Percentiles rank a stretch among this genome's conserved stretches.
phyloP scores from a whole-genome alignment of 2,888 invertebrate species.

The Clanis bilineata region DNA sequence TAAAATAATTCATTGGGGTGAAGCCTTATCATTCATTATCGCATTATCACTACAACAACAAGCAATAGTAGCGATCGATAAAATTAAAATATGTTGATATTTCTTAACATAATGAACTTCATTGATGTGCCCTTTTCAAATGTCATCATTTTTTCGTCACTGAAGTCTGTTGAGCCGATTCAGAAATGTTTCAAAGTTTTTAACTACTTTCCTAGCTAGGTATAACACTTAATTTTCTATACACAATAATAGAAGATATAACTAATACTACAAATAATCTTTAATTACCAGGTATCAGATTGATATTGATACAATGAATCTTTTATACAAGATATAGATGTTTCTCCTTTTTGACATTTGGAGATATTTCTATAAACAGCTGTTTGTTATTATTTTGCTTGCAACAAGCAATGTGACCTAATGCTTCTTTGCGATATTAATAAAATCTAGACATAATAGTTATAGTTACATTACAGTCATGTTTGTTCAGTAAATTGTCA shows the following conservation, averaged over 20 bases:
- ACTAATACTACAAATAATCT: no score
- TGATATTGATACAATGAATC: no score
- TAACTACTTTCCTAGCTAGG: no score
- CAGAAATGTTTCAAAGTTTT: no score
- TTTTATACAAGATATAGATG: no score
- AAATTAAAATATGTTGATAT: conserved; percentile 16
- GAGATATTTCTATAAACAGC: no score
- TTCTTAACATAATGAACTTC: not conserved
- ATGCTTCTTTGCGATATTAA: not conserved
- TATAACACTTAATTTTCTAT: no score
- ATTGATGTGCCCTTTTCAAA: not conserved
- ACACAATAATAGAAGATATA: no score
- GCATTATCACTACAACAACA: conserved; percentile 19
- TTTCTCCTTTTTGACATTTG: no score
- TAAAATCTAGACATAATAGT: not conserved
- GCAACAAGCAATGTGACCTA: not conserved
- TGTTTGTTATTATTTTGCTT: not conserved
- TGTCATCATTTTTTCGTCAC: no score
- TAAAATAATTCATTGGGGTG: conserved; percentile 33
- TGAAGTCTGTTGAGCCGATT: no score
- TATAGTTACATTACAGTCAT: not conserved
- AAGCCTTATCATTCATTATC: conserved; percentile 52
- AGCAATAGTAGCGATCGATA: conserved; percentile 4
- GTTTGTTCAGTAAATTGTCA: conserved; percentile 16
- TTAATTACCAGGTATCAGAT: no score